These are phyloP conservation scores for Andrena camellia DNA, from an alignment of 2,888 invertebrate genomes.

Conservation along the genomic window DNA sequence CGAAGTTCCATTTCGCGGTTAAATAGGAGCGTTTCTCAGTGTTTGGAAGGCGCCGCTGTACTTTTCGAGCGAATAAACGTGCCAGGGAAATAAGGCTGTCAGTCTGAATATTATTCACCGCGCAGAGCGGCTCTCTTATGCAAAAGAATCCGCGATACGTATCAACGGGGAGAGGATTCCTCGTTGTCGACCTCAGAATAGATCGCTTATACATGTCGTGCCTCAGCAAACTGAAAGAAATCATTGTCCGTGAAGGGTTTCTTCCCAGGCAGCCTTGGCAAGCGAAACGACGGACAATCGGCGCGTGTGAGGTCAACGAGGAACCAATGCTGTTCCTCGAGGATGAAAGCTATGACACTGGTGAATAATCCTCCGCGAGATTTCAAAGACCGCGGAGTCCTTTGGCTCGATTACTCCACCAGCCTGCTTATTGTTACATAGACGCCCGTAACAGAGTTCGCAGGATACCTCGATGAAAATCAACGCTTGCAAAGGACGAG, in stretches of 20 bases:
- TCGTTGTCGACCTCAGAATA: constrained; percentile 37
- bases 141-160: constrained; percentile 38
- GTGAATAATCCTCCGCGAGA: not conserved
- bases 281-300: constrained; percentile 41
- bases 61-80: not conserved
- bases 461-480: not conserved
- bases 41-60: not conserved
- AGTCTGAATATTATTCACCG: constrained; percentile 10
- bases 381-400: not conserved
- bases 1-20: too few species aligned
- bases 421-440: too few species aligned
- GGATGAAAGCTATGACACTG: not conserved
- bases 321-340: not conserved
- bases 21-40: not conserved
- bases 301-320: constrained; percentile 43
- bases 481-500: not conserved
- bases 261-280: constrained; percentile 40
- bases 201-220: constrained; percentile 36
- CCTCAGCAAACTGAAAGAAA: constrained; percentile 46
- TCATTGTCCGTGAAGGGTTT: constrained; percentile 50
- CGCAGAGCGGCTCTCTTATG: constrained; percentile 23
- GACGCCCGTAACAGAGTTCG: not conserved
- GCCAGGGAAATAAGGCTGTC: not conserved
- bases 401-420: not conserved
- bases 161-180: constrained; percentile 23